Evolutionary conservation across 2,797 vertebrate species (phyloP).

Genomic region (Rhinichthys osculus): DNA sequence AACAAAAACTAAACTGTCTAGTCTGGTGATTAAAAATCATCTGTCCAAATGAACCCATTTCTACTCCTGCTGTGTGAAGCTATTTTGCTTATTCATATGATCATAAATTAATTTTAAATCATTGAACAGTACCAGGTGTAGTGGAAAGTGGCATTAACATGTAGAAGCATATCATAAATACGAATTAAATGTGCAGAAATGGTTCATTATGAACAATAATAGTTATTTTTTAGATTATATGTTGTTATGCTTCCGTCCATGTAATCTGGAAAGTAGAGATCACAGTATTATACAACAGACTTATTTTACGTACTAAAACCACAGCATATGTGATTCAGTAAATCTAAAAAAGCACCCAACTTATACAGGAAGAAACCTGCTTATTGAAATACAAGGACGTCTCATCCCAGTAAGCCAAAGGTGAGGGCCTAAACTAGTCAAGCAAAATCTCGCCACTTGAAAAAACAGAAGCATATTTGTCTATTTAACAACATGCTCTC

Average conservation of each 20-base stretch:
- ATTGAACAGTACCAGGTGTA: background rate
- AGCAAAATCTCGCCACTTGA: background rate
- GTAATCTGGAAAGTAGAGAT: background rate
- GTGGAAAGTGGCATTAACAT: background rate
- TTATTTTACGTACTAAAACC: background rate
- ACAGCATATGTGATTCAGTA: background rate
- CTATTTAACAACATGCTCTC: conserved; percentile 5
- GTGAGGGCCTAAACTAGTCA: background rate
- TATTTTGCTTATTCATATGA: background rate
- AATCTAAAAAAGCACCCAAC: background rate
- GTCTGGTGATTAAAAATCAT: background rate
- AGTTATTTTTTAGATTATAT: background rate
- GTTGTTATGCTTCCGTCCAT: background rate
- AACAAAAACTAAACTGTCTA: background rate
- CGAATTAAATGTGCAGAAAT: background rate
- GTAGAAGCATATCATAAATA: background rate
- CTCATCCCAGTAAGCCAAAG: background rate
- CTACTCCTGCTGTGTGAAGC: conserved; percentile 2
- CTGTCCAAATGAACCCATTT: background rate
- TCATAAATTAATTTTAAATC: background rate
- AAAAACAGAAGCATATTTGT: conserved; percentile 17
- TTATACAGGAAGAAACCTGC: background rate
- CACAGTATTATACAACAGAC: background rate
- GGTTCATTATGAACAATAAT: background rate
- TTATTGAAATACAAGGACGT: background rate